Base-by-base conservation (phyloP, 2,113 vertebrate genomes). In the Catharus minimus region DNA sequence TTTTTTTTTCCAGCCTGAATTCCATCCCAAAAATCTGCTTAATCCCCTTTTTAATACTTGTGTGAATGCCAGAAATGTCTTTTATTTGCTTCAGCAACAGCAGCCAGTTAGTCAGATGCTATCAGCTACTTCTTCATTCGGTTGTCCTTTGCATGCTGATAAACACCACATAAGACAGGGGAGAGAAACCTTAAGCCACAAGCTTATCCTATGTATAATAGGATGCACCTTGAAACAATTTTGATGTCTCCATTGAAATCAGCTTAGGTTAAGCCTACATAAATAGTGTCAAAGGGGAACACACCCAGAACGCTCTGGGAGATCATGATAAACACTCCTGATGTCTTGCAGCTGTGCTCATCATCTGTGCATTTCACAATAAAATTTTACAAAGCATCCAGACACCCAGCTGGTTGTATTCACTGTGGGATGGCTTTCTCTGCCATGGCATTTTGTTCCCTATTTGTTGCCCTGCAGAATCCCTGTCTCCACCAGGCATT, bases 351-450 rank as follows among this genome's bases (percentile, higher is more conserved):
- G 98, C 98, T 98, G 98, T 97, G 95, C 91, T 96, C 96, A 97
- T 98, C 98, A 96, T 98, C 97, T 98, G 97, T 96, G 95, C 96
- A 94, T 98, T 98, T 98, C 98, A 97, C 98, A 97, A 97, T 98
- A 98, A 98, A 98, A 98, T 96, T 98, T 98, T 97, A 98, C 96
- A 96, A 97, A 97, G 96, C 97, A 60, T 98, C 96, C 89, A 97
- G 97, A 96, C 93, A 94, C 97, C 97, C 98, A 98, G 98, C 97
- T 98, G 98, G 97, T 96, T 98, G 96, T 96, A 97, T 98, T 98
- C 96, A 95, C 49, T 92, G 89, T 41, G 93, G 98, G 93, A 97
- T 90, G 93, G 61, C 71, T 95, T 93, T 90, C 88, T 94, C 68
- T 67, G 78, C 13, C 22, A 55, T 56, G 67, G 92, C 74, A 88